Evolutionary conservation across 64 coral and sea anemone species (phyloP), one percentile per base, ranked within the genome.

Genomic region (Exaiptasia diaphana): DNA sequence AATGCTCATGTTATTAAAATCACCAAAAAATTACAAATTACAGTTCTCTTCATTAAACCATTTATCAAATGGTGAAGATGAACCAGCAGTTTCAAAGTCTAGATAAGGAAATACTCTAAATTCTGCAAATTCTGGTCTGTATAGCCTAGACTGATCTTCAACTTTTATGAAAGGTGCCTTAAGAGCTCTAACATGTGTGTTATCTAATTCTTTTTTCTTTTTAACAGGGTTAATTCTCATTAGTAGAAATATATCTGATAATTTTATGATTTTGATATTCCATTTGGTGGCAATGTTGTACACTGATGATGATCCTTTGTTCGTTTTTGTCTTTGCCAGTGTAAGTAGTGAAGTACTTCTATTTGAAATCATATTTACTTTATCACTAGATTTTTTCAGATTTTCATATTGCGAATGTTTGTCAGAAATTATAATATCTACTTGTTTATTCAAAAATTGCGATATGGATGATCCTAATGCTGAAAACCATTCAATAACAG

Each of bases 101-200:
- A 71, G 39, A 38, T 71, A 71, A 8, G 68, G 68, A 31, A 71
- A 71, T 35, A 37, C 32, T 22, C 40, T 71, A 27, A 36, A 35
- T 31, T 36, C 39, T 22, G 38, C 68, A 71, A 71, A 71, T 38
- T 71, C 68, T 71, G 68, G 68, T n/a, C 68, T 71, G 68, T 71
- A 71, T 71, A 36, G 32, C 21, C 68, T 71, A 13, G 68, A 71
- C 28, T 43, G 32, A 37, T 71, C 68, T 37, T 71, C 68, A 15
- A 71, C 29, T 18, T 71, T 71, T 9, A 71, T 13, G 21, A 71
- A 71, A 7, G 68, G 10, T 38, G 68, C 49, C 49, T 6, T 34
- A 21, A 36, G 24, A 71, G 67, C 31, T 30, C n/a, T 35, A 35
- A 21, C 23, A 38, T 11, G 20, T 71, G 24, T 13, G n/a, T 21